A percentile compares a stretch with the other conserved stretches of the same genome.
Evolutionary conservation across 35 echinoderm and acorn worm genomes (phyloP).

Genomic region (Holothuria glaberrima): DNA sequence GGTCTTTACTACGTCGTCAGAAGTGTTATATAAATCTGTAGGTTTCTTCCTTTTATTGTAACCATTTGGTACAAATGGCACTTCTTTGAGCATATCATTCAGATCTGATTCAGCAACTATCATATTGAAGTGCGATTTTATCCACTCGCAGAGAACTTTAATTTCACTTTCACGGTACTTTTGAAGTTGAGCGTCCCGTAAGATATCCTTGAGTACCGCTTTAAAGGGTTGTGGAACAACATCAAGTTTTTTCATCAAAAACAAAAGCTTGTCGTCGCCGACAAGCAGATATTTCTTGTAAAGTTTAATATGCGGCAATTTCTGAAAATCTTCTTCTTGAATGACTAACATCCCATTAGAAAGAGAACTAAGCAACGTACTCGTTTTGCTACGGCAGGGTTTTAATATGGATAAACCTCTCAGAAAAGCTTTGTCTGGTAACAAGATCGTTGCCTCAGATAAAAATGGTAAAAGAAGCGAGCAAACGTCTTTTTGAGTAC

Average conservation of each 20-base stretch:
- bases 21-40: conserved; percentile 32
- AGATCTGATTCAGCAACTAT: not conserved
- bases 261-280: not conserved
- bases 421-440: not conserved
- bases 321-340: no score
- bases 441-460: not conserved
- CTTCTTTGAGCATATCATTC: not conserved
- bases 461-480: conserved; percentile 4
- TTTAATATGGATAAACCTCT: not conserved
- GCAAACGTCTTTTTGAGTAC: not conserved
- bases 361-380: no score
- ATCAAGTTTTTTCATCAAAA: conserved; percentile 19
- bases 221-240: not conserved
- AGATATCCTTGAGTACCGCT: not conserved
- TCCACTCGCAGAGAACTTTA: not conserved
- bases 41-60: not conserved
- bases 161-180: not conserved
- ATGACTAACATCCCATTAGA: no score
- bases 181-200: not conserved
- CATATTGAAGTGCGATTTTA: not conserved
- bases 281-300: no score
- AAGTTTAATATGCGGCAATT: no score
- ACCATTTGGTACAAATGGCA: conserved; percentile 24
- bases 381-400: no score
- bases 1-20: conserved; percentile 10